phyloP scores from a whole-genome alignment of 2,797 vertebrate species.

The Chrosomus eos region DNA sequence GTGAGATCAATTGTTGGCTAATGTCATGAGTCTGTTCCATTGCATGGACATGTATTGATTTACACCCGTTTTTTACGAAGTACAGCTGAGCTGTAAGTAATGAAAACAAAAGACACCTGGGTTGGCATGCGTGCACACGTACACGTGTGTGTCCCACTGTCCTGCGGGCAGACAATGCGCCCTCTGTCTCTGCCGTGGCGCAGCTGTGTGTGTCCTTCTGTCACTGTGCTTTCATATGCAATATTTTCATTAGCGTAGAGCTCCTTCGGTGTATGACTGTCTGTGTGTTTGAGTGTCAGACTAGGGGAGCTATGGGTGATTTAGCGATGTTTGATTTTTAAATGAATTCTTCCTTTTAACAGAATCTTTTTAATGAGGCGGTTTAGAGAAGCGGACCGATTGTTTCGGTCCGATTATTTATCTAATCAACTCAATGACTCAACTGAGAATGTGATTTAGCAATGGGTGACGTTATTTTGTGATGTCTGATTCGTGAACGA shows the following conservation, averaged over 20 bases:
- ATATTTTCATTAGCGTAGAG: not conserved
- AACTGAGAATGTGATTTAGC: not conserved
- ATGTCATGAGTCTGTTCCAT: not conserved
- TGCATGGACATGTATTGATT: not conserved
- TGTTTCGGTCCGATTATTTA: not conserved
- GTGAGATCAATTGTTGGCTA: not conserved
- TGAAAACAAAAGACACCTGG: slow-evolving; percentile 53
- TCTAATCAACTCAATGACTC: not conserved
- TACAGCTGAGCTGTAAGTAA: slow-evolving; percentile 26
- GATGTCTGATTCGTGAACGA: not conserved
- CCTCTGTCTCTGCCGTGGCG: slow-evolving; percentile 68
- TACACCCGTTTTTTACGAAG: not conserved
- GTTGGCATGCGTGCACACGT: slow-evolving; percentile 35
- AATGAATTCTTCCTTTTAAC: not conserved
- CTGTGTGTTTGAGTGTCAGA: not conserved
- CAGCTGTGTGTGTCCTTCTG: slow-evolving; percentile 68
- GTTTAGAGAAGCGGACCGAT: not conserved
- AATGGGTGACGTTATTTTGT: not conserved
- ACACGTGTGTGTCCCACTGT: slow-evolving; percentile 54
- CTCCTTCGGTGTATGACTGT: not conserved
- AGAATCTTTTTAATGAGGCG: not conserved
- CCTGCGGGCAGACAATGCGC: slow-evolving; percentile 72
- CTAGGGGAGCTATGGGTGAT: not conserved
- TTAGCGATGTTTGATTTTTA: slow-evolving; percentile 9
- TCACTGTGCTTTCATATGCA: slow-evolving; percentile 53